Evolutionary conservation across 2,888 invertebrate species (phyloP).

Genomic region (Beris morrisii): DNA sequence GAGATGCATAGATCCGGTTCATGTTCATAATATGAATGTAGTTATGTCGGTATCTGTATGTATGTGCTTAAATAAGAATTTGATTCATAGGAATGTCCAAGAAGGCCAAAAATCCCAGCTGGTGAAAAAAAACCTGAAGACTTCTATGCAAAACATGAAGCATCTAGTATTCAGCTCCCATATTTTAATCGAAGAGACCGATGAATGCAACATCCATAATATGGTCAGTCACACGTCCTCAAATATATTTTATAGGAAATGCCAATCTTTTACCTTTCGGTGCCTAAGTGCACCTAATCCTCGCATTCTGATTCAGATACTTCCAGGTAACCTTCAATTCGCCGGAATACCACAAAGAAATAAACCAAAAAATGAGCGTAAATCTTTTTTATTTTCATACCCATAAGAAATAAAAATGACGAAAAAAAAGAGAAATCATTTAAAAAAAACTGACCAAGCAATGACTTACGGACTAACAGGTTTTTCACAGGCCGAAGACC

Average conservation of each 20-base stretch:
- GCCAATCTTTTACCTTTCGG: background rate
- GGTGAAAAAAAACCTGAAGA: too few species aligned
- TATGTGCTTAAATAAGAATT: too few species aligned
- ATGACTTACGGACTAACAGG: slow-evolving; percentile 23
- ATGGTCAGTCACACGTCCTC: too few species aligned
- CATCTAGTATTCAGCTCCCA: too few species aligned
- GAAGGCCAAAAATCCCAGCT: too few species aligned
- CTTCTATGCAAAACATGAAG: too few species aligned
- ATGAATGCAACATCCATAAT: too few species aligned
- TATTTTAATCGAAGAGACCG: too few species aligned
- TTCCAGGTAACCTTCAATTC: slow-evolving; percentile 11
- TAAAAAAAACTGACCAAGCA: slow-evolving; percentile 22
- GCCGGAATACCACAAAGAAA: slow-evolving; percentile 1
- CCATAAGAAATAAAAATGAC: background rate
- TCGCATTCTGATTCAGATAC: slow-evolving; percentile 1
- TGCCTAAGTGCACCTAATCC: slow-evolving; percentile 13
- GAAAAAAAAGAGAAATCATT: slow-evolving; percentile 12
- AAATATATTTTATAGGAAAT: background rate
- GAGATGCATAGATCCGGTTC: too few species aligned
- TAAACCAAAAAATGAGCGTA: background rate
- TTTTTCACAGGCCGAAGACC: slow-evolving; percentile 26
- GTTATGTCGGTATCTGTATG: too few species aligned
- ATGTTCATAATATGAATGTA: too few species aligned
- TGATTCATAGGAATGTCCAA: too few species aligned
- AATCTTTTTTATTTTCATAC: background rate